Base-by-base conservation (phyloP, 2,113 vertebrate genomes). In the Siniperca chuatsi region DNA sequence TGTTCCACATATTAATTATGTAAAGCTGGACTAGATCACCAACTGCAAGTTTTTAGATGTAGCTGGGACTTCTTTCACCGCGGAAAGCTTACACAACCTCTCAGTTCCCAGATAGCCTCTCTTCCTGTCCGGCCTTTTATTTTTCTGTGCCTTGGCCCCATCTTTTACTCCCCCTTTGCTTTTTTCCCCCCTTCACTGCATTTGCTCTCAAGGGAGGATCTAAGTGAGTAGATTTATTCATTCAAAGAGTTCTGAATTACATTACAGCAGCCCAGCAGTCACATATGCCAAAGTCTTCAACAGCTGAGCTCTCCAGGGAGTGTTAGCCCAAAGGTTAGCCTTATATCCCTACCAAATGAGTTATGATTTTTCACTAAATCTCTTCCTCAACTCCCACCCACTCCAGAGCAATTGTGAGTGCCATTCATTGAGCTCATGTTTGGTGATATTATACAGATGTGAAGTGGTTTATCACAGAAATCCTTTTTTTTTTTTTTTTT, bases 171-270 rank as follows among this genome's bases (percentile, higher is more conserved):
- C 78, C 83, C n/a, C 48, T 62, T 81, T 75, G 29, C 79, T 80
- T 85, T 88, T 87, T 77, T 57, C 2, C 16, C 37, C 42, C 68
- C 75, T 87, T 92, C 75, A 35, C 82, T 89, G 90, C 77, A 68
- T 90, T 78, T 66, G 54, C 92, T 90, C 92, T 89, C 91, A 70
- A 75, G 87, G 88, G 90, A 92, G 76, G 81, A 90, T 92, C 85
- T 91, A 93, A 94, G 92, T 95, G 93, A 94, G 89, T 79, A 83
- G 88, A 94, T 95, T 94, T 94, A 95, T 94, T 93, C 87, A 93
- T 93, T 93, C 90, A 93, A 90, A 91, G 90, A 75, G 67, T 87
- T 95, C 91, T 92, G 93, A 95, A 94, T 93, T 90, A 90, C 91
- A 93, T 93, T 93, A 93, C 82, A 89, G 83, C 90, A 87, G 81